Evolutionary conservation across 2,888 invertebrate genomes (phyloP), one percentile per base, ranked within the genome.

Genomic region (Ctenicera cuprea): DNA sequence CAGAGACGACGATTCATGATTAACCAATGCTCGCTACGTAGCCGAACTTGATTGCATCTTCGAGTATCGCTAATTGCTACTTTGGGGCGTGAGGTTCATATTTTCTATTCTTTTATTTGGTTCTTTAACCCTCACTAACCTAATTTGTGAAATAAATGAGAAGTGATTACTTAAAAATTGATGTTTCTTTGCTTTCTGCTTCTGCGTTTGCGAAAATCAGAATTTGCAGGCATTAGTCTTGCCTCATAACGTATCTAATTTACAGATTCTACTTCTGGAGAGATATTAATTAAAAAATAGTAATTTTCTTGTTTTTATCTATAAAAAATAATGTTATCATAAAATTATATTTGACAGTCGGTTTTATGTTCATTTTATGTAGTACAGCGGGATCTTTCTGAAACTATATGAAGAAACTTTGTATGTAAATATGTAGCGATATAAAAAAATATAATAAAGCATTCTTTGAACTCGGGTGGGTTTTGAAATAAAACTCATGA

Each of bases 111-210:
- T 26, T 26, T 54, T 54, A 8, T 30, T 54, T 9, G 54, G 12
- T 30, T 48, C 48, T 18, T 14, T 5, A 30, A 30, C 5, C 54
- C 30, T 33, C 3, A 12, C 14, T 54, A 54, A 54, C 30, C 8
- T 12, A 54, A 30, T 30, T 30, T 54, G 30, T 54, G 33, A 54
- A n/a, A 54, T 22, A 50, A 50, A 50, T 54, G 54, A 30, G 14
- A 54, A 50, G 54, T 12, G 26, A 54, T 54, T 14, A 30, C 33
- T 54, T 14, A 33, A 12, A 50, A 30, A 54, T 54, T 30, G n/a
- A 1, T 30, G 54, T 30, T 54, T 12, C 1, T 54, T 54, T 22
- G 8, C 8, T 30, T 9, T 54, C 14, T 30, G 1, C n/a, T 54
- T 52, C 1, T 54, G 18, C 2, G 48, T 14, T 11, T 11, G 2